These are phyloP conservation scores for Psephotus haematonotus DNA, from an alignment of 2,113 vertebrate genomes.

Conservation along the genomic window DNA sequence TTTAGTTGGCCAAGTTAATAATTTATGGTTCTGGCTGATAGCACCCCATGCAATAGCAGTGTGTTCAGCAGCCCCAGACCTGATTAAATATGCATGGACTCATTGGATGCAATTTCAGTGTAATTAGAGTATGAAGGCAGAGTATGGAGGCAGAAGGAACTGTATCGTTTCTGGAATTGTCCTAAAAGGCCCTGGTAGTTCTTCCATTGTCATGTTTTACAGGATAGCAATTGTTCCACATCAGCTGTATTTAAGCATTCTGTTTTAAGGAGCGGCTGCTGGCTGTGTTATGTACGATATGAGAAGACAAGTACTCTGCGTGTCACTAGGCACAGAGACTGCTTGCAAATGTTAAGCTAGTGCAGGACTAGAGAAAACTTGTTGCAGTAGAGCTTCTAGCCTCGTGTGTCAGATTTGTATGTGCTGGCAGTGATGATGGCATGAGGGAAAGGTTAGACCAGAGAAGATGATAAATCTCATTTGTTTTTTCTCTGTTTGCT, in stretches of 20 bases:
- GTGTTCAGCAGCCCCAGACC: slow-evolving; percentile 23
- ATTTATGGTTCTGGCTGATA: slow-evolving; percentile 58
- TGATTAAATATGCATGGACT: slow-evolving; percentile 65
- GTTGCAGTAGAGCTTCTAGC: background rate
- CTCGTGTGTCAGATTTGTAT: accelerated
- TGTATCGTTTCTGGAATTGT: slow-evolving; percentile 19
- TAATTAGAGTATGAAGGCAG: slow-evolving; percentile 52
- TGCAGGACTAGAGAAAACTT: background rate
- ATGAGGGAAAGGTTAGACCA: background rate
- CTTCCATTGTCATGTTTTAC: background rate
- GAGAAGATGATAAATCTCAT: background rate
- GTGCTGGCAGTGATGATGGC: background rate
- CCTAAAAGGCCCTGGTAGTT: background rate
- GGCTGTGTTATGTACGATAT: background rate
- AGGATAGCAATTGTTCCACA: background rate
- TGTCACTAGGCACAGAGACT: background rate
- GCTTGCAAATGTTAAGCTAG: background rate
- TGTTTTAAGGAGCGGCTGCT: background rate
- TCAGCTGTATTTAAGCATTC: slow-evolving; percentile 12
- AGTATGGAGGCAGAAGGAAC: slow-evolving; percentile 21
- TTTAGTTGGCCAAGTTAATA: slow-evolving; percentile 59
- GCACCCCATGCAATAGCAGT: slow-evolving; percentile 11
- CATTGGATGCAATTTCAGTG: slow-evolving; percentile 64
- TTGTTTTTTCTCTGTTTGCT: background rate
- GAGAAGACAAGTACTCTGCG: background rate